Base-by-base conservation (phyloP, 2,113 vertebrate genomes). In the Reinhardtius hippoglossoides region DNA sequence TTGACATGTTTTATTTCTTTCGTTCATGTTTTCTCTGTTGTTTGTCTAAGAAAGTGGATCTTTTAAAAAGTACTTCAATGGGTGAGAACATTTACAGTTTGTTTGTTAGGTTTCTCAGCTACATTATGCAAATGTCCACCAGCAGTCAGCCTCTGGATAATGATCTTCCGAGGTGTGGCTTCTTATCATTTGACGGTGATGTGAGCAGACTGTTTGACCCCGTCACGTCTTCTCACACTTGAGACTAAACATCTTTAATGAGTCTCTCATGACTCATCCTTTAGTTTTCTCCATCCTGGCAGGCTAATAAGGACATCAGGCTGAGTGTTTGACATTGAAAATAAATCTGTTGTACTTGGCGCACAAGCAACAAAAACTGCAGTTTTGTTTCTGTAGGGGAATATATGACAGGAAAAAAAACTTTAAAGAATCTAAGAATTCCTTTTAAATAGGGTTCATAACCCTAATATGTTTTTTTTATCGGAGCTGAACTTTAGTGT, bases 211-310 rank as follows among this genome's bases (percentile, higher is more conserved):
- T 56, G 58, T 75, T 81, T 68, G 71, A 81, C 71, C 65, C 63
- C 44, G 73, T 75, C 55, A 67, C 40, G 66, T 83, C 78, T 57
- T 69, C 78, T 63, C 70, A 70, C 82, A 42, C 69, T 62, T 87
- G 72, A 78, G 65, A 75, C 79, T 74, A 77, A 83, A 83, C 70
- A 74, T 55, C 44, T 76, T 67, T 88, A 88, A 88, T 83, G 76
- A 89, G 84, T 57, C 71, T 81, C 76, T 72, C 82, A 79, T 84
- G 86, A 88, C 82, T 89, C 61, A 71, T 88, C 46, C 62, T 72
- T 82, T 64, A 46, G 74, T 80, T 69, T 82, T 52, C 23, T 56
- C 50, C 18, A 64, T 52, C 31, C 65, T 64, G 57, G 64, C 68
- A 62, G 44, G 16, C 61, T 55, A 83, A 81, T 1, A 13, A 71